phyloP scores from a whole-genome alignment of 2,797 vertebrate species.

The Chelon auratus region DNA sequence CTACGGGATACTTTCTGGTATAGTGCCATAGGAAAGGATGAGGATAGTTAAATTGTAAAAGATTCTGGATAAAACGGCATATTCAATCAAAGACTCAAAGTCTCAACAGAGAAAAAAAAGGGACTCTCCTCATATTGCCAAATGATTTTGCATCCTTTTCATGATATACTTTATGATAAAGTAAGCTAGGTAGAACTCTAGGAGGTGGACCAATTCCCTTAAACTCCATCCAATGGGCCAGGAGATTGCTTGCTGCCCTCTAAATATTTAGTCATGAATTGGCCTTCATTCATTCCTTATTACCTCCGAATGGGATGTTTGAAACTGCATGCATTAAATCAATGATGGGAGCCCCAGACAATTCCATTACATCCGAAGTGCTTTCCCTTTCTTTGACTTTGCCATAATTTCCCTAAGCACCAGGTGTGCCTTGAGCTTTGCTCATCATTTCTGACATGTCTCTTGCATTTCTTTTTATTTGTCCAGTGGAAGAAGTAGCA shows the following conservation, averaged over 20 bases:
- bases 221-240: background rate
- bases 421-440: constrained; percentile 27
- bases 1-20: constrained; percentile 28
- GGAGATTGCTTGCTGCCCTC: constrained; percentile 7
- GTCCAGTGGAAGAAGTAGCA: constrained; percentile 34
- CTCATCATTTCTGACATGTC: constrained; percentile 53
- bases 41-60: constrained; percentile 56
- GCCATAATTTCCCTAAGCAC: constrained; percentile 51
- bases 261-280: constrained; percentile 32
- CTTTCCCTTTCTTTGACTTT: constrained; percentile 28
- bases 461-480: constrained; percentile 29
- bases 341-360: constrained; percentile 41
- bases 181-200: background rate
- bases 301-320: constrained; percentile 47
- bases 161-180: constrained; percentile 18
- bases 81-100: constrained; percentile 56
- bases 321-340: constrained; percentile 50
- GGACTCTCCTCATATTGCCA: constrained; percentile 20
- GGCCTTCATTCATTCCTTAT: constrained; percentile 49
- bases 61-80: constrained; percentile 47
- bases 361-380: constrained; percentile 49
- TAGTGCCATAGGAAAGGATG: constrained; percentile 7
- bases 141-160: constrained; percentile 32
- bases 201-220: constrained; percentile 1
- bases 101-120: constrained; percentile 58